Conservation (phyloP, 2,113 vertebrate species). For the Paedocypris sp. region DNA sequence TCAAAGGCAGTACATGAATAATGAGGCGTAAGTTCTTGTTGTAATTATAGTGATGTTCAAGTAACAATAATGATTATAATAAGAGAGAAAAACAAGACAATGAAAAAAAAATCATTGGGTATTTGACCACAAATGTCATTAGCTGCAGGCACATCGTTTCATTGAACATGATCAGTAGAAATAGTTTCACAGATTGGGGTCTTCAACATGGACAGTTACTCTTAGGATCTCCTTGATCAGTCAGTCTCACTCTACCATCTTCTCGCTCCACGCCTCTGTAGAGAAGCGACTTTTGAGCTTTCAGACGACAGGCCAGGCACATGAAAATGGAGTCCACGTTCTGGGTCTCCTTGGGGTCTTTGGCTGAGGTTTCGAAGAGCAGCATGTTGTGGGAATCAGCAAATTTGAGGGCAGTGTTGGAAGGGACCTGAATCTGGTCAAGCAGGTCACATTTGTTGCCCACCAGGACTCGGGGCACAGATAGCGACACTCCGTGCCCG, state of each 20-base stretch:
- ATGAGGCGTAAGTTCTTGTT: no score
- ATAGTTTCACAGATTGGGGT: slow-evolving; percentile 18
- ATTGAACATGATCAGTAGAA: slow-evolving; percentile 20
- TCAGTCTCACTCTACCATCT: slow-evolving; percentile 69
- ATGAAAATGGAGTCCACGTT: slow-evolving; percentile 96
- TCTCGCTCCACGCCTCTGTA: slow-evolving; percentile 80
- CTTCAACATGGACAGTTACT: slow-evolving; percentile 80
- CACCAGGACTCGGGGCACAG: slow-evolving; percentile 87
- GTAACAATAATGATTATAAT: no score
- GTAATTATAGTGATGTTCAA: no score
- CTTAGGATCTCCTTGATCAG: slow-evolving; percentile 61
- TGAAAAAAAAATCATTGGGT: not conserved
- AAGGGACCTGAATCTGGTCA: slow-evolving; percentile 88
- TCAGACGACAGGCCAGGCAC: slow-evolving; percentile 88
- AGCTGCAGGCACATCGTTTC: slow-evolving; percentile 36
- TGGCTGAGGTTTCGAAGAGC: slow-evolving; percentile 93
- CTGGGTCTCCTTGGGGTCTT: slow-evolving; percentile 90
- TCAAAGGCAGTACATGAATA: no score
- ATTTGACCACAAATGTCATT: slow-evolving; percentile 11
- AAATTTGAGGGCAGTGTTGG: slow-evolving; percentile 85
- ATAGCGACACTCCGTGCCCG: slow-evolving; percentile 77
- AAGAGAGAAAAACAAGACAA: not conserved
- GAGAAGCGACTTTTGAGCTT: slow-evolving; percentile 87
- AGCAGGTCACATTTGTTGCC: slow-evolving; percentile 97
- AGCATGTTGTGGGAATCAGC: slow-evolving; percentile 94